Base-by-base conservation (phyloP, 2,888 invertebrate genomes). In the Deilephila elpenor region DNA sequence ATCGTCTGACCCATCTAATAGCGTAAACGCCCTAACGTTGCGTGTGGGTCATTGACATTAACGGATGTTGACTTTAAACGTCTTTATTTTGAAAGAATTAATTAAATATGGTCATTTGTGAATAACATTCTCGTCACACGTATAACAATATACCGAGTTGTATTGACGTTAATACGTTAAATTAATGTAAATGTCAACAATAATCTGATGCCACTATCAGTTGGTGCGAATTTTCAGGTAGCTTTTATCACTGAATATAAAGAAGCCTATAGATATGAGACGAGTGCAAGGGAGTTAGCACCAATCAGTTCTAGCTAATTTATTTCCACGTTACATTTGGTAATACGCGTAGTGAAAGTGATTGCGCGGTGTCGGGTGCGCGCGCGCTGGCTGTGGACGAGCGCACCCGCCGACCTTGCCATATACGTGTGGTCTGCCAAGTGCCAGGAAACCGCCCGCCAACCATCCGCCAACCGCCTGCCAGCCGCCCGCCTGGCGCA, bases 321-420 rank as follows among this genome's bases (percentile, higher is more conserved):
- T 70, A 70, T 70, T 73, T 90, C 86, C 78, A 78, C 75, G 83
- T 84, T 89, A 88, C 87, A 87, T 91, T 92, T 90, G 89, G 91
- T 88, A 91, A 88, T 86, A 87, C 84, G 84, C 71, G 77, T 88
- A 89, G 93, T 93, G 94, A 94, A 94, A 93, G 93, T 93, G 93
- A 93, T 92, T 91, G 90, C 90, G 89, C 89, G 86, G 82, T 91
- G 93, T 93, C 93, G 93, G 92, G 91, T 91, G 92, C 89, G 86
- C 83, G 78, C 77, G 84, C 83, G 84, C 74, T 20, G 37, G 71
- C 59, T 44, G 64, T 71, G 71, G 71, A 72, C 75, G 67, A 80
- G 84, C 84, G 86, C 88, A 89, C 89, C 87, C 83, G 89, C 85
- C 92, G 93, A 92, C 94, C 93, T 94, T 94, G 94, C 93, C 93